Evolutionary conservation across 64 coral and sea anemone genomes (phyloP), one percentile per base, ranked within the genome.

Genomic region (Stichodactyla helianthus): DNA sequence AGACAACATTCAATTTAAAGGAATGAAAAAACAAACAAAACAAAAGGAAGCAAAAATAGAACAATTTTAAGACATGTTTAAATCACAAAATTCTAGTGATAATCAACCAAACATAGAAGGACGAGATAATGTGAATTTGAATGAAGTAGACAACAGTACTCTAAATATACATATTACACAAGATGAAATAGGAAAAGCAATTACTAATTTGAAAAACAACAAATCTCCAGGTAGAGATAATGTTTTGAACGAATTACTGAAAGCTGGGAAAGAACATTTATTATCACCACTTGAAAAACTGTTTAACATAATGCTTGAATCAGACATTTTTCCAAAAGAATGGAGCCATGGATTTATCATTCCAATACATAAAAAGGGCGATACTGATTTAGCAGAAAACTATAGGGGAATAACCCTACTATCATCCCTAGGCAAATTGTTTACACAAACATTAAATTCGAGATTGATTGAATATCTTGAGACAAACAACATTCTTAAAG

Each of bases 361-460:
- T 1, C 86, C 65, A 50, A 87, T 87, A 9, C 10, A 54, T 51
- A 87, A 87, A 31, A 87, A 87, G 77, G 86, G 71, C 17, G 86
- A 87, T 52, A 15, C 23, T 1, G 9, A 15, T 1, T 6, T 59
- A 7, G 19, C 53, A 4, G 25, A 87, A 20, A 87, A 87, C 13
- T 87, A 87, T 78, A 71, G 86, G 77, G 44, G 77, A 18, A 82
- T 83, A 83, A 82, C 87, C 6, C 80, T 89, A 20, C 16, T 89
- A 65, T 82, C 77, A 16, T 20, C 74, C 23, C 6, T 67, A 6
- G 79, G 77, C 22, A 88, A 88, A 88, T 51, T 81, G 4, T 88
- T 82, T 57, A 79, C 74, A 7, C 55, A 57, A 57, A 57, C 13
- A 57, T 17, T 77, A 77, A 77, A 77, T 77, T 7, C n/a, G 35